Evolutionary conservation across 2,888 invertebrate species (phyloP).

Genomic region (Myopa tessellatipennis): DNA sequence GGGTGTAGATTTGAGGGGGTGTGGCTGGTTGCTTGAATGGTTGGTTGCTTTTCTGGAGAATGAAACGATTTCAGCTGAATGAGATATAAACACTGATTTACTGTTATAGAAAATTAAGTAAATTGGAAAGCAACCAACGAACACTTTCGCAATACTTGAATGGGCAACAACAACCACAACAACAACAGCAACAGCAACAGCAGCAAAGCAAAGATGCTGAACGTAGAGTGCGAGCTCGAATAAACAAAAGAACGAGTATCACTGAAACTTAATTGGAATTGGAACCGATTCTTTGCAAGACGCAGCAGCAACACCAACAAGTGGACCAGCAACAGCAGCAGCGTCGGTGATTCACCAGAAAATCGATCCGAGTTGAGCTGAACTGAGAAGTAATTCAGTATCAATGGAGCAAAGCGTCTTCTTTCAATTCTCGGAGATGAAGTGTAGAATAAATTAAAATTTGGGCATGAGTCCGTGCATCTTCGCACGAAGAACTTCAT

Average conservation of each 20-base stretch:
- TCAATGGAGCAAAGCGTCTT: too few species aligned
- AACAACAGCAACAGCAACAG: constrained; percentile 22
- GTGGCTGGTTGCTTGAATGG: neutral
- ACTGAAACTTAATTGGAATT: too few species aligned
- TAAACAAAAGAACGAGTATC: neutral
- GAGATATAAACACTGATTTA: constrained; percentile 57
- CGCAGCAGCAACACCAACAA: too few species aligned
- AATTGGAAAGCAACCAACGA: constrained; percentile 27
- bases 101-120: constrained; percentile 60
- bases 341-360: too few species aligned
- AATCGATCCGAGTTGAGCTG: too few species aligned
- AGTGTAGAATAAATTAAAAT: too few species aligned
- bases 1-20: neutral
- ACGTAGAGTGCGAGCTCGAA: neutral
- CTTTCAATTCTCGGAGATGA: too few species aligned
- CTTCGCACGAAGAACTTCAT: too few species aligned
- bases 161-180: neutral
- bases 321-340: too few species aligned
- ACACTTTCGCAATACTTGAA: neutral
- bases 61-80: constrained; percentile 50
- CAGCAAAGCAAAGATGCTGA: neutral
- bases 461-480: too few species aligned
- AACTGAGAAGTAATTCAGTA: too few species aligned
- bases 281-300: too few species aligned
- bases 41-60: constrained; percentile 47